phyloP scores from a whole-genome alignment of 2,113 vertebrate species.

The Montifringilla adamsi region DNA sequence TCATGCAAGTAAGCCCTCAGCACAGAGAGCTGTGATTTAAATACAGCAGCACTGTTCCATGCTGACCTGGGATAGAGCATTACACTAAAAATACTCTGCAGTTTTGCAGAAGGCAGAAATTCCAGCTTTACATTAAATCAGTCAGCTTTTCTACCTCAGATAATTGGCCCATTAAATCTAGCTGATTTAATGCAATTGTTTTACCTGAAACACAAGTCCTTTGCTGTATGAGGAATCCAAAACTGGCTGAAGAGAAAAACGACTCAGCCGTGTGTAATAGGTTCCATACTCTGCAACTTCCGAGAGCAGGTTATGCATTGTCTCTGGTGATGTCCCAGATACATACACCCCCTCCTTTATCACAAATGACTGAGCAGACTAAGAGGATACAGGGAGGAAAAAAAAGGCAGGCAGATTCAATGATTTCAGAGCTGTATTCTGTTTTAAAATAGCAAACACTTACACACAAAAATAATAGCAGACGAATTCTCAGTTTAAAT shows the following conservation, averaged over 20 bases:
- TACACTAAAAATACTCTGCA: neutral
- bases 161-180: neutral
- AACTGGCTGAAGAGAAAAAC: slow-evolving; percentile 86
- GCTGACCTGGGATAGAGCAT: neutral
- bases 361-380: slow-evolving; percentile 84
- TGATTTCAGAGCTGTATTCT: neutral
- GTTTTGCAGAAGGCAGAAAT: neutral
- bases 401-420: neutral
- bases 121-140: neutral
- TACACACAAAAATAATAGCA: neutral
- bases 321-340: slow-evolving; percentile 90
- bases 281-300: slow-evolving; percentile 92
- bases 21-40: neutral
- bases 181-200: neutral
- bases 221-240: slow-evolving; percentile 76
- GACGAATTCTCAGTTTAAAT: neutral
- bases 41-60: neutral
- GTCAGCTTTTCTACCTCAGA: neutral
- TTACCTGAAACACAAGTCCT: slow-evolving; percentile 96
- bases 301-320: slow-evolving; percentile 82
- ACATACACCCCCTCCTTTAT: slow-evolving; percentile 87
- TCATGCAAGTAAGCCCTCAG: neutral
- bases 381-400: neutral
- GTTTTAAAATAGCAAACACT: neutral
- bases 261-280: slow-evolving; percentile 87